Evolutionary conservation across 1,140 invertebrate genomes (phyloP).

Genomic region (Phocides pigmalion): DNA sequence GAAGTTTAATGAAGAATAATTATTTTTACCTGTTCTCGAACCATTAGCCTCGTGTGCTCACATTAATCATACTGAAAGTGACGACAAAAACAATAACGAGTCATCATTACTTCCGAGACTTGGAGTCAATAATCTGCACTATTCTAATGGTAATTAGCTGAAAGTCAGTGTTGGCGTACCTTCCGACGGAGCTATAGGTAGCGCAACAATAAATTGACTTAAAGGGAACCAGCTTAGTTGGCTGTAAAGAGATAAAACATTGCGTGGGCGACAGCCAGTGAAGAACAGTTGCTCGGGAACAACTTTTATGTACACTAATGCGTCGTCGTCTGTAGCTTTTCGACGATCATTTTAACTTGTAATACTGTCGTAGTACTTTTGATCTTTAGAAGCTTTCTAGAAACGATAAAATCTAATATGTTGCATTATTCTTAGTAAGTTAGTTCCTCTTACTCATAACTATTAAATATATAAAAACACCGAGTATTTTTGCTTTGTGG

Average conservation of each 20-base stretch:
- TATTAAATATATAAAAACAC: not conserved
- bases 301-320: constrained; percentile 69
- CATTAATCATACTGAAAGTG: constrained; percentile 15
- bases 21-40: not conserved
- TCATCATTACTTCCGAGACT: constrained; percentile 30
- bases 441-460: not conserved
- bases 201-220: constrained; percentile 72
- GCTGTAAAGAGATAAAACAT: constrained; percentile 70
- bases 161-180: constrained; percentile 66
- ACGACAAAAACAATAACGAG: constrained; percentile 20
- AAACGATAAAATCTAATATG: not conserved
- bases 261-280: constrained; percentile 65
- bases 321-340: constrained; percentile 22
- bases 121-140: constrained; percentile 39
- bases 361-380: not conserved
- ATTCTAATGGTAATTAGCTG: constrained; percentile 76
- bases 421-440: not conserved
- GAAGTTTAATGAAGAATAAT: not conserved
- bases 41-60: constrained; percentile 2
- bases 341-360: constrained; percentile 34
- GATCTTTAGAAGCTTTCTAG: not conserved
- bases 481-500: too few species aligned
- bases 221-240: constrained; percentile 65
- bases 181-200: constrained; percentile 65
- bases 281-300: constrained; percentile 68